Base-by-base conservation (phyloP, 2,113 vertebrate species). In the Eclectus roratus region DNA sequence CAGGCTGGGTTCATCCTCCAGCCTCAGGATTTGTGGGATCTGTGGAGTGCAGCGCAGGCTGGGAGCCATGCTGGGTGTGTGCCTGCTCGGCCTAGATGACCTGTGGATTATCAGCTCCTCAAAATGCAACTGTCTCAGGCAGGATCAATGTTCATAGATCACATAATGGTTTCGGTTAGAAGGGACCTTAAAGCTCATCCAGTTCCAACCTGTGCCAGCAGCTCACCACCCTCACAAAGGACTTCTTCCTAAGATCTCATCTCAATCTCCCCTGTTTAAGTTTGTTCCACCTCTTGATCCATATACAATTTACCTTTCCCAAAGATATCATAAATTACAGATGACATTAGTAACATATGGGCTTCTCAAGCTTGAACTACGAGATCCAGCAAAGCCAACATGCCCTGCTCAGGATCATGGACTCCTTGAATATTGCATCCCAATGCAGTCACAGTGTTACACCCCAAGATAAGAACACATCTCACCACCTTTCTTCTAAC, bases 111-210 rank as follows among this genome's bases (percentile, higher is more conserved):
- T 6, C 47, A 56, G 1, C 25, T 70, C 73, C 50, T 46, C 17
- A 27, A n/a, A 0, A 0, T 20, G 27, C 63, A 28, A 3, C 4
- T 1, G 1, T 10, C 60, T 63, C 2, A 2, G 37, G 16, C 21
- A 53, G n/a, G 29, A 25, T 47, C 79, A 43, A 3, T 2, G 1
- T 73, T 58, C 13, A 24, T 16, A 58, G 56, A 24, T 58, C 33
- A 10, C 56, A 58, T 15, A 35, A 10, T 58, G 21, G 20, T 35
- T 35, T 24, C 21, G 56, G 56, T 24, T 35, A 23, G 21, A 58
- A 58, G 21, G 13, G 56, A 35, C 56, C 21, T 35, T 15, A 58
- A 23, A 58, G 33, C 21, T 58, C 56, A 16, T 35, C 14, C 56
- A 7, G 13, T 58, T 58, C 56, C 56, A 58, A 24, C 33, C 56